phyloP scores from a whole-genome alignment of 2,888 invertebrate genomes.

The Hipparchia semele region DNA sequence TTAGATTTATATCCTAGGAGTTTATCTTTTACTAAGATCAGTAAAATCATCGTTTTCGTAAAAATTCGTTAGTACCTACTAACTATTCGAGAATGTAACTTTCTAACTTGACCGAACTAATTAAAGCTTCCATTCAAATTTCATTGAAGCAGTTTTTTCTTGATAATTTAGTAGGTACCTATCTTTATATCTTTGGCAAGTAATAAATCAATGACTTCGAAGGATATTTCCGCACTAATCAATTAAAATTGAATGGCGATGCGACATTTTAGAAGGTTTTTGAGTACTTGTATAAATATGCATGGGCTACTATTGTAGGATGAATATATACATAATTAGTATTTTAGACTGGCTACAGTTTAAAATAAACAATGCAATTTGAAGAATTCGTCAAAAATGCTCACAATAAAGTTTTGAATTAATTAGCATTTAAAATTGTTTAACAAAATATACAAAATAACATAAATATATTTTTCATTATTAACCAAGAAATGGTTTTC shows the following conservation, averaged over 20 bases:
- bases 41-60: too few relatives aligned
- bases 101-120: neutral
- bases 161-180: neutral
- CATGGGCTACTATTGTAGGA: slow-evolving; percentile 32
- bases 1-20: too few relatives aligned
- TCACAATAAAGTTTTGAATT: too few relatives aligned
- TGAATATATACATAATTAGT: slow-evolving; percentile 21
- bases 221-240: slow-evolving; percentile 36
- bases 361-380: slow-evolving; percentile 4
- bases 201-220: slow-evolving; percentile 17
- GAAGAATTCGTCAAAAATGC: neutral
- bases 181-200: neutral
- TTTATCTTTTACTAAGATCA: too few relatives aligned
- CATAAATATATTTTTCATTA: too few relatives aligned
- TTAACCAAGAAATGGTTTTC: too few relatives aligned
- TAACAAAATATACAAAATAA: too few relatives aligned
- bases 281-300: slow-evolving; percentile 32
- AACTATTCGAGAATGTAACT: too few relatives aligned
- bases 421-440: too few relatives aligned
- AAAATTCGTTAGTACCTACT: too few relatives aligned
- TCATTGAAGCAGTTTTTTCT: neutral
- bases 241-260: slow-evolving; percentile 33
- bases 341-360: slow-evolving; percentile 8
- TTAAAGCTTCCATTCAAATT: neutral
- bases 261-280: slow-evolving; percentile 40